phyloP scores from a whole-genome alignment of 1,140 invertebrate genomes.

The Pseudachorutes palmiensis region DNA sequence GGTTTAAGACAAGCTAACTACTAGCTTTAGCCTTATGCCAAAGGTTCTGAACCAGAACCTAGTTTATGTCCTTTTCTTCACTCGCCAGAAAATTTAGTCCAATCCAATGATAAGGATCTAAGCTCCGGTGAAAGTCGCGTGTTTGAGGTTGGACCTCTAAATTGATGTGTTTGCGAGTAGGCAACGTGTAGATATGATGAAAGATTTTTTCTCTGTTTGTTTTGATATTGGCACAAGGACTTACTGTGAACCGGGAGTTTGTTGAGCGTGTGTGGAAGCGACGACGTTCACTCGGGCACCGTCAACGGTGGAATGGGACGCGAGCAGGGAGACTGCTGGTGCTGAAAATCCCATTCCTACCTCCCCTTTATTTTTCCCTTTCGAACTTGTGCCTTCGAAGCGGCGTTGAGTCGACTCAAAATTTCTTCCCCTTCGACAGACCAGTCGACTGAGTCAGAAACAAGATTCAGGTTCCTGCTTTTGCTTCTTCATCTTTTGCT shows the following conservation, averaged over 20 bases:
- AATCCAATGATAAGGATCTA: background rate
- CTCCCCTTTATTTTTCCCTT: background rate
- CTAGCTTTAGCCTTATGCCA: background rate
- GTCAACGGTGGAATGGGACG: constrained; percentile 3
- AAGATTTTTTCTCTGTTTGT: background rate
- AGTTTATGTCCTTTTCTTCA: background rate
- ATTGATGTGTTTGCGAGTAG: background rate
- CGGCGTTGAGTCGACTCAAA: background rate
- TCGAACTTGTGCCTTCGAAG: background rate
- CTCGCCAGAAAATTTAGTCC: background rate
- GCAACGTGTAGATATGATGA: background rate
- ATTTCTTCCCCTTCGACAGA: background rate
- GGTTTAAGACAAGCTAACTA: background rate
- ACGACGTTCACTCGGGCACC: background rate
- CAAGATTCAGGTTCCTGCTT: no score
- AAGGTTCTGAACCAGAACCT: no score
- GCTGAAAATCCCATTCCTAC: background rate
- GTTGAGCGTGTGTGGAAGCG: background rate
- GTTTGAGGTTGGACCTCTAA: background rate
- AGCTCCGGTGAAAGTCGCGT: no score
- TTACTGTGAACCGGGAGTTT: background rate
- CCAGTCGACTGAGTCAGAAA: background rate
- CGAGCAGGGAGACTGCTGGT: background rate
- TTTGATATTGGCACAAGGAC: constrained; percentile 9
- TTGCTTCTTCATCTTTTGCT: background rate